A percentile compares a stretch with the other conserved stretches of the same genome.
Conservation (phyloP, 2,113 vertebrate species). For the Cyprinodon tularosa region DNA sequence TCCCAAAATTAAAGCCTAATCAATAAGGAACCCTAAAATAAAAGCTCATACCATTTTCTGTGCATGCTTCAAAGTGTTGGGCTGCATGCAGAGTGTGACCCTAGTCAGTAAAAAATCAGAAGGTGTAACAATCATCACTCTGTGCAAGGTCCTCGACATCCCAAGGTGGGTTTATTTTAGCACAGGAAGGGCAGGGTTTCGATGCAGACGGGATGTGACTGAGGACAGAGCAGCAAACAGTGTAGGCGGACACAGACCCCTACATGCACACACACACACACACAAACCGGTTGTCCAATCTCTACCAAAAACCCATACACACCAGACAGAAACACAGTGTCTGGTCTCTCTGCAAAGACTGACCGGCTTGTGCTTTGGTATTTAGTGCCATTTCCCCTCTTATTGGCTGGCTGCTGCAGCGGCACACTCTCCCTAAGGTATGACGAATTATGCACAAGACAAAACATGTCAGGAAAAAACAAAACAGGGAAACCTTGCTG, state of each 20-base stretch:
- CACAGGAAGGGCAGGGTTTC: constrained; percentile 80
- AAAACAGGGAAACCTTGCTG: constrained; percentile 68
- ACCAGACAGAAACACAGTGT: constrained; percentile 49
- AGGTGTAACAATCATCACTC: constrained; percentile 63
- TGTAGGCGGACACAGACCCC: constrained; percentile 11
- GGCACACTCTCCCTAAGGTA: constrained; percentile 54
- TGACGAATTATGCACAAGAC: constrained; percentile 70
- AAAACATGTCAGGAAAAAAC: constrained; percentile 69
- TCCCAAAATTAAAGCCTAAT: not conserved
- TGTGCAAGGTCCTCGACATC: constrained; percentile 68
- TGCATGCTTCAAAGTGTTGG: not conserved
- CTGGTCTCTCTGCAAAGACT: constrained; percentile 54
- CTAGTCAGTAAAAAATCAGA: constrained; percentile 50
- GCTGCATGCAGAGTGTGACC: not conserved
- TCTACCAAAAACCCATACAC: constrained; percentile 35
- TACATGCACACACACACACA: constrained; percentile 5
- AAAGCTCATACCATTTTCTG: not conserved
- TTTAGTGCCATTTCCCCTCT: constrained; percentile 65
- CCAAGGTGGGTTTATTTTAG: constrained; percentile 80
- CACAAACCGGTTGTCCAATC: constrained; percentile 38
- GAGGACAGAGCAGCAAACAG: constrained; percentile 57
- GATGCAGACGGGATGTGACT: constrained; percentile 73
- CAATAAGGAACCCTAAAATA: not conserved
- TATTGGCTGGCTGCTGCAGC: constrained; percentile 69
- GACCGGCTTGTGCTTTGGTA: constrained; percentile 71